These are phyloP conservation scores for Syrphus vitripennis DNA, from an alignment of 2,888 invertebrate genomes.

Conservation along the genomic window DNA sequence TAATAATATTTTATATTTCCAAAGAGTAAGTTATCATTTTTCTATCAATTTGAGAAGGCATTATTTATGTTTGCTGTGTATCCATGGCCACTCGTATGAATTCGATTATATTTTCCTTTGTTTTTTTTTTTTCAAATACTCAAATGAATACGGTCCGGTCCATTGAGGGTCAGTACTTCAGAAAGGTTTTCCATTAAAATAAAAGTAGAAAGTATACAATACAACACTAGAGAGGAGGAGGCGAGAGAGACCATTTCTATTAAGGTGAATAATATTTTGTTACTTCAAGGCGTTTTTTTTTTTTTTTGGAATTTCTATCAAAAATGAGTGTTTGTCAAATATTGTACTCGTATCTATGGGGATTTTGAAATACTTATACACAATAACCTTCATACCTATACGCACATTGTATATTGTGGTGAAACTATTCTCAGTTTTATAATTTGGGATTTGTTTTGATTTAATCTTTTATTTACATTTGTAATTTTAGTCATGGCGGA, in stretches of 20 bases:
- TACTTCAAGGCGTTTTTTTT: neutral
- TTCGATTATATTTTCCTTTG: neutral
- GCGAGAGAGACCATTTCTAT: no score
- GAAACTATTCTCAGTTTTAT: no score
- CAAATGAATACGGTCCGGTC: neutral
- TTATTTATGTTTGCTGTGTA: neutral
- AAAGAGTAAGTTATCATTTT: constrained; percentile 9
- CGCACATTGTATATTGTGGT: no score
- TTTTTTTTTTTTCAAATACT: neutral
- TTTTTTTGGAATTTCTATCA: neutral
- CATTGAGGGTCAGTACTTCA: neutral
- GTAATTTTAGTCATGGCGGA: no score
- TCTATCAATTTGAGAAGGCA: neutral
- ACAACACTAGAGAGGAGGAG: neutral
- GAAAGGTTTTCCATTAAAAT: constrained; percentile 7
- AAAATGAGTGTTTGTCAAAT: neutral
- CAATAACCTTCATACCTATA: no score
- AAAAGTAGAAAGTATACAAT: neutral
- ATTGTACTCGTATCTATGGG: neutral
- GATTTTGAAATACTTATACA: no score
- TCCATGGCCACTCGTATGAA: neutral
- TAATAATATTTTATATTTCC: neutral
- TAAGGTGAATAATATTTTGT: neutral
- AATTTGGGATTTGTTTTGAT: no score
- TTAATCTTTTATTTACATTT: no score